Evolutionary conservation across 2,113 vertebrate genomes (phyloP).

Genomic region (Sigmodon hispidus): DNA sequence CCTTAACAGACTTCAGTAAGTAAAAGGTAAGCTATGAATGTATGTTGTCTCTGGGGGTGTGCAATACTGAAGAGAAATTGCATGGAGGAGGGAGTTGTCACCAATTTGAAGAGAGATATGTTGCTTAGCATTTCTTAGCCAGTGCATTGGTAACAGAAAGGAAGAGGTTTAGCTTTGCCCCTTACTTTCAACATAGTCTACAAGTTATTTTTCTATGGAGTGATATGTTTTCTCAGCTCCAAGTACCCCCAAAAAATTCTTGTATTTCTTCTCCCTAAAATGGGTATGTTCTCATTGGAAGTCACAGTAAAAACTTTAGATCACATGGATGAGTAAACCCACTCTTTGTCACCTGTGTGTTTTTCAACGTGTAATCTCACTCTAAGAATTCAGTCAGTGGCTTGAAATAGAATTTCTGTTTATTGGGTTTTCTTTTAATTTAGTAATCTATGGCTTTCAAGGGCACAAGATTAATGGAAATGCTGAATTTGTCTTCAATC

Average conservation of each 20-base stretch:
- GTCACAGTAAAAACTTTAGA: constrained; percentile 11
- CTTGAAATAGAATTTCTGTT: not conserved
- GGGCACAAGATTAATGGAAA: constrained; percentile 51
- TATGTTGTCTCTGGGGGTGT: not conserved
- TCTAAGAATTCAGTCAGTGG: constrained; percentile 5
- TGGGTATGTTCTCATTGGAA: not conserved
- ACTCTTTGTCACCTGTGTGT: not conserved
- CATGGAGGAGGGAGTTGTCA: not conserved
- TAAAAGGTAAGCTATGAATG: constrained; percentile 73
- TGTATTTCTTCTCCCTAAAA: not conserved
- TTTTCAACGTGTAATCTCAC: constrained; percentile 24
- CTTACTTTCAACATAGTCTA: not conserved
- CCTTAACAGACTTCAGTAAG: constrained; percentile 65
- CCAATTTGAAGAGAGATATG: not conserved
- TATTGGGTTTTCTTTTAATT: not conserved
- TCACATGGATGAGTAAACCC: not conserved
- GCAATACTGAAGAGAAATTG: not conserved
- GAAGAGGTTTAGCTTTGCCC: not conserved
- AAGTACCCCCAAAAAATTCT: not conserved
- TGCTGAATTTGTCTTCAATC: not conserved
- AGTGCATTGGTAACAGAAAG: not conserved
- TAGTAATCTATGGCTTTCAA: constrained; percentile 9
- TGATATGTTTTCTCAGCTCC: not conserved
- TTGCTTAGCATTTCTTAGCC: constrained; percentile 9
- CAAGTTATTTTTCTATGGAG: not conserved